phyloP scores from a whole-genome alignment of 2,113 vertebrate genomes.

The Semicossyphus pulcher region DNA sequence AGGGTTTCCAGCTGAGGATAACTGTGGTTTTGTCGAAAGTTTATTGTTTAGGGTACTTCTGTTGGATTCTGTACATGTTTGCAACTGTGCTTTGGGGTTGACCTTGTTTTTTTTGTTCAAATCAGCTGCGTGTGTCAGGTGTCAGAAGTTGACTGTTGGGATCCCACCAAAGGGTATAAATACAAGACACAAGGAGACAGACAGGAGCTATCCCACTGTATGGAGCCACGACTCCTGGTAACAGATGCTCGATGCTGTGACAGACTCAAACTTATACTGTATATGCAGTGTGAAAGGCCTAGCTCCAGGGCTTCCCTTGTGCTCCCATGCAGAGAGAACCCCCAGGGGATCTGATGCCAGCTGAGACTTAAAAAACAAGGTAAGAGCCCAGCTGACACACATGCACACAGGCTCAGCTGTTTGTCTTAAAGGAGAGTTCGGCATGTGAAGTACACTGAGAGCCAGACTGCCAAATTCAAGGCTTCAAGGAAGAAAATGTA shows the following conservation, averaged over 20 bases:
- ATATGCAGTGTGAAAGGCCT: slow-evolving; percentile 25
- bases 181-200: slow-evolving; percentile 60
- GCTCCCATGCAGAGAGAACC: slow-evolving; percentile 79
- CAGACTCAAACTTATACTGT: slow-evolving; percentile 35
- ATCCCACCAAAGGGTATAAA: slow-evolving; percentile 81
- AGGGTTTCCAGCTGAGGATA: slow-evolving; percentile 53
- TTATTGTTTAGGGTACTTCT: slow-evolving; percentile 55
- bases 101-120: slow-evolving; percentile 64
- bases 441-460: slow-evolving; percentile 54
- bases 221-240: slow-evolving; percentile 65
- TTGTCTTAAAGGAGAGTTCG: slow-evolving; percentile 74
- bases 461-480: slow-evolving; percentile 61
- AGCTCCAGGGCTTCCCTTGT: slow-evolving; percentile 76
- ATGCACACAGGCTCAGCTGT: slow-evolving; percentile 77
- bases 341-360: slow-evolving; percentile 81
- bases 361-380: slow-evolving; percentile 87
- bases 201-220: slow-evolving; percentile 62
- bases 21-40: slow-evolving; percentile 52
- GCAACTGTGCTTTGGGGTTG: slow-evolving; percentile 67
- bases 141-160: slow-evolving; percentile 80
- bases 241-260: slow-evolving; percentile 62
- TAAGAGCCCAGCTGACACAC: slow-evolving; percentile 83
- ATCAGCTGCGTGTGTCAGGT: slow-evolving; percentile 82
- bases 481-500: slow-evolving; percentile 52
- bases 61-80: slow-evolving; percentile 63